Evolutionary conservation across 2,113 vertebrate species (phyloP), one percentile per base, ranked within the genome.

Genomic region (Channa argus): DNA sequence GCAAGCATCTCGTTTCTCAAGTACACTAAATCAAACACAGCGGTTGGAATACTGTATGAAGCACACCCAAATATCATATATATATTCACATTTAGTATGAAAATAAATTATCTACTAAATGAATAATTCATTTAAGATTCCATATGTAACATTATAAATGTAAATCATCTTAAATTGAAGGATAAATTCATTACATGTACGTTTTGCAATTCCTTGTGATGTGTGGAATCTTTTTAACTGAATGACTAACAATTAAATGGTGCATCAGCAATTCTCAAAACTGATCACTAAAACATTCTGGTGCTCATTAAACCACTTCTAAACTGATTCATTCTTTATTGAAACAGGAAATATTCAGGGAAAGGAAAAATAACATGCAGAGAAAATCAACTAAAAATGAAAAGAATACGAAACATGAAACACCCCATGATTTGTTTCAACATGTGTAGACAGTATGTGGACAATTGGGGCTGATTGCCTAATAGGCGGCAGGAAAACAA

Each of bases 381-480:
- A 80, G 63, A 79, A 78, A 76, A 3, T 2, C 0, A 37, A 50
- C 9, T 65, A 39, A 73, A 74, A 89, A 86, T 60, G 12, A 63
- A 55, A 74, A 41, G 6, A 12, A 6, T 52, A 47, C 15, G 59
- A 60, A 63, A 71, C 15, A 75, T 13, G 9, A 59, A 51, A 63
- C 39, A 71, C 52, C 34, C 37, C 33, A 33, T 71, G 64, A 85
- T 88, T 86, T 61, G 53, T 69, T 50, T 24, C 45, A 60, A 79
- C 1, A 52, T 43, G 15, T 58, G 39, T 69, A 24, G 9, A 85
- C 37, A 66, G 44, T 65, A 78, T 85, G 41, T 66, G 77, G 63
- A 80, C 53, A 51, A 56, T 5, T 56, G 15, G 49, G 33, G 51
- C 39, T 89, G 84, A 93, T 92, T 91, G 71, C 82, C 59, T 76